phyloP scores from a whole-genome alignment of 2,888 invertebrate species.

The Gordius sp. region DNA sequence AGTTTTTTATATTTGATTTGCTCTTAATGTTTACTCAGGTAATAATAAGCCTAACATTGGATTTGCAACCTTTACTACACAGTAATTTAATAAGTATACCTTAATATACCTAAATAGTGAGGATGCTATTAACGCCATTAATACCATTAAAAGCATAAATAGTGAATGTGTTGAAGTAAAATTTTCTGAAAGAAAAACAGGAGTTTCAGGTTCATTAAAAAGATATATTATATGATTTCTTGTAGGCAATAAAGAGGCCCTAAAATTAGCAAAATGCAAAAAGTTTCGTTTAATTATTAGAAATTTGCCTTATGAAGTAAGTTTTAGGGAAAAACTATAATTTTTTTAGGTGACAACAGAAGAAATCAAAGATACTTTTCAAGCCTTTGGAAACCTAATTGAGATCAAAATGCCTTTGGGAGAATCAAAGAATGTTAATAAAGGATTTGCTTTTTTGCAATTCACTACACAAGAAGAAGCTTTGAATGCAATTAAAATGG shows the following conservation, averaged over 20 bases:
- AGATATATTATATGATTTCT: no score
- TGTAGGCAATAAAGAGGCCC: no score
- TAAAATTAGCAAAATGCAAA: no score
- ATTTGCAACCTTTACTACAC: not conserved
- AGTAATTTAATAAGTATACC: not conserved
- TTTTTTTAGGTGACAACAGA: not conserved
- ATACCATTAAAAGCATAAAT: not conserved
- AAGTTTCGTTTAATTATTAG: not conserved
- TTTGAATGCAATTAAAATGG: not conserved
- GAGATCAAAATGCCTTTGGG: not conserved
- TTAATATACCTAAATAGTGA: not conserved
- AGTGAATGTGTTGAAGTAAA: not conserved
- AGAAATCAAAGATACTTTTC: not conserved
- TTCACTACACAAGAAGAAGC: not conserved
- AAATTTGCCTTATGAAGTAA: not conserved
- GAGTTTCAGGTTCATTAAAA: not conserved
- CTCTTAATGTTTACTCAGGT: not conserved
- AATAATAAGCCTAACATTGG: not conserved
- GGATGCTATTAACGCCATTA: not conserved
- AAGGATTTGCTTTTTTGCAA: not conserved
- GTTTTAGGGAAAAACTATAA: not conserved
- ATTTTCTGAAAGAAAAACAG: not conserved
- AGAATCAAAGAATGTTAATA: not conserved
- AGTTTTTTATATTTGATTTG: not conserved
- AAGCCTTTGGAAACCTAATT: not conserved